Evolutionary conservation across 2,797 vertebrate genomes (phyloP).

Genomic region (Bovichtus diacanthus): DNA sequence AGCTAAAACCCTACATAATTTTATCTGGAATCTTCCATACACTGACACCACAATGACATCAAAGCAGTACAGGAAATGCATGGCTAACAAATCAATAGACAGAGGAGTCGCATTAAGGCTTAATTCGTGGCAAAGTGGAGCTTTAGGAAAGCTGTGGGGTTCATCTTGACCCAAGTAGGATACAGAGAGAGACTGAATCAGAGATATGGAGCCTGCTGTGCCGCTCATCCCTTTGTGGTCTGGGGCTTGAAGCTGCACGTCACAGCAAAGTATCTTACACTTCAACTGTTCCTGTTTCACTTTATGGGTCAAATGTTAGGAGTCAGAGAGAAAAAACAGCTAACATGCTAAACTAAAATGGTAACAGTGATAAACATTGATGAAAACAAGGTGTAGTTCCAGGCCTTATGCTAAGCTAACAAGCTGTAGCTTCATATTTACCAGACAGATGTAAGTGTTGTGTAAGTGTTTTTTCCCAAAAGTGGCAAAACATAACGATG

Average conservation of each 20-base stretch:
- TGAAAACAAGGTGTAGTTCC: no score
- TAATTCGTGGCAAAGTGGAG: constrained; percentile 83
- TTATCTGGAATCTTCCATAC: constrained; percentile 88
- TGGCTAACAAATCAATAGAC: constrained; percentile 85
- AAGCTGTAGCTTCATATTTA: not conserved
- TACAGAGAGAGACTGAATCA: constrained; percentile 66
- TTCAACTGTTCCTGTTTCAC: constrained; percentile 17
- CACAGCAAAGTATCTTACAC: constrained; percentile 51
- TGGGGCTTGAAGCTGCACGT: constrained; percentile 47
- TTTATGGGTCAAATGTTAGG: constrained; percentile 2
- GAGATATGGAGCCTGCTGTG: constrained; percentile 67
- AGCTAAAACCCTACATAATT: constrained; percentile 86
- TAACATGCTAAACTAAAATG: not conserved
- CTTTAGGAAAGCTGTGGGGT: constrained; percentile 76
- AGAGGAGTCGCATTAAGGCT: constrained; percentile 83
- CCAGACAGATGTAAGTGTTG: not conserved
- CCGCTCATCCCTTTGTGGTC: constrained; percentile 65
- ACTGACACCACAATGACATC: constrained; percentile 87
- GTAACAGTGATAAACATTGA: no score
- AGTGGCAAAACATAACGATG: not conserved
- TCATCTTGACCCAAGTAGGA: constrained; percentile 53
- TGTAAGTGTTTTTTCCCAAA: no score
- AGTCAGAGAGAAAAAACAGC: not conserved
- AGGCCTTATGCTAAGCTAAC: not conserved
- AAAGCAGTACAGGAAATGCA: constrained; percentile 85